Evolutionary conservation across 2,888 invertebrate genomes (phyloP).

Genomic region (Drosophila parthenogenetica): DNA sequence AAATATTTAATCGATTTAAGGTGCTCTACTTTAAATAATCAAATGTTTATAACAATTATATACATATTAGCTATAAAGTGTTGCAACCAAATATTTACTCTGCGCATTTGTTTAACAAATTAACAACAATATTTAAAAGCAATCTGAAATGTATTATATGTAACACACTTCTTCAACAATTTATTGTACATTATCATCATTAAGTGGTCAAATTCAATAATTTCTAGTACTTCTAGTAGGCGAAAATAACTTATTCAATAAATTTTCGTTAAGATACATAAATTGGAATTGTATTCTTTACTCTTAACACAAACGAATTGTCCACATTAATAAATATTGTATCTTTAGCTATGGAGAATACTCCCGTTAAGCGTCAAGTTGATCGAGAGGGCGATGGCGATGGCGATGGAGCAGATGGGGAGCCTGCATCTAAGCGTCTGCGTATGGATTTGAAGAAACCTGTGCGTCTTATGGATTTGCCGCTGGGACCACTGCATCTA

Average conservation of each 20-base stretch:
- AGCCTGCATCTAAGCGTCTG: conserved; percentile 2
- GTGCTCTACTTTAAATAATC: conserved; percentile 48
- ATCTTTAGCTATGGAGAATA: conserved; percentile 7
- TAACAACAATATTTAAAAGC: conserved; percentile 36
- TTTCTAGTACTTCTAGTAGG: conserved; percentile 23
- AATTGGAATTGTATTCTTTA: conserved; percentile 8
- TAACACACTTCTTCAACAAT: conserved; percentile 14
- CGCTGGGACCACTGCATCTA: conserved; percentile 27
- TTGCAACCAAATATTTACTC: conserved; percentile 23
- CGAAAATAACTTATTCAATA: conserved; percentile 17
- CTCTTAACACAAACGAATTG: not conserved
- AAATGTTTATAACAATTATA: conserved; percentile 33
- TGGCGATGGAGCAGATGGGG: no score
- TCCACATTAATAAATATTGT: not conserved
- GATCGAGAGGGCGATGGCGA: not conserved
- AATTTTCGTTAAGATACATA: conserved; percentile 25
- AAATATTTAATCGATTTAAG: conserved; percentile 46
- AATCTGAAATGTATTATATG: conserved; percentile 35
- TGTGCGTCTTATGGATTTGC: conserved; percentile 32
- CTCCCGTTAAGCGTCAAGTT: conserved; percentile 19
- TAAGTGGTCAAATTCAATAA: conserved; percentile 3
- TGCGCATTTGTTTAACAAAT: conserved; percentile 50
- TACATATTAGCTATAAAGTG: conserved; percentile 14
- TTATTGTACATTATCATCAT: conserved; percentile 38
- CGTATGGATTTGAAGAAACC: not conserved